Evolutionary conservation across 2,888 invertebrate species (phyloP), one percentile per base, ranked within the genome.

Genomic region (Clivina fossor): DNA sequence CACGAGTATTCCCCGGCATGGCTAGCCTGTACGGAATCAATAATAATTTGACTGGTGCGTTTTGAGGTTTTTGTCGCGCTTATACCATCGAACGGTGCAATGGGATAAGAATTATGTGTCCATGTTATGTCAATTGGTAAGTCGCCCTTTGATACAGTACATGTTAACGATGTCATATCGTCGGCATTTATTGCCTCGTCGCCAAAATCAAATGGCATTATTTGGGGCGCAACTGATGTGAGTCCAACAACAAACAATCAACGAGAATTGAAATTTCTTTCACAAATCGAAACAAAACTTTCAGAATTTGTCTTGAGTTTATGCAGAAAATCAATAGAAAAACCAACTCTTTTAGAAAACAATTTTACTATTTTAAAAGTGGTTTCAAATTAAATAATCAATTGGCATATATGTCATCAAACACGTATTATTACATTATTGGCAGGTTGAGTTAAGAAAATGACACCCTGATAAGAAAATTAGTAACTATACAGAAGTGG

Each of bases 71-170:
- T 59, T 35, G 51, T 56, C 9, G 59, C 47, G 11, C 56, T 32
- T 9, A 63, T 59, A 9, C 64, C 64, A 9, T 61, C 57, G 13
- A 56, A 55, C 9, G 60, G 51, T 13, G 54, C 74, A 49, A 80
- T 75, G 54, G 74, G 72, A 46, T 74, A 73, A 57, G 75, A 76
- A 32, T 90, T 86, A 61, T 89, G 81, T 20, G 78, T 79, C 91
- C 91, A 91, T 48, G 80, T 80, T 50, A 92, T 84, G 66, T 82
- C 81, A 26, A 92, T 76, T 4, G 91, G 92, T 46, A 82, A 77
- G 70, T 92, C 92, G 37, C 93, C 90, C 72, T 88, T 88, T 41
- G 82, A 80, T 32, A 89, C 84, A 75, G 86, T 83, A 71, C 90
- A 90, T 61, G 83, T 82, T 2, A 86, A 80, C 54, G 87, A 87